These are phyloP conservation scores for Laodelphax striatellus DNA, from an alignment of 1,140 invertebrate species.

Conservation along the genomic window DNA sequence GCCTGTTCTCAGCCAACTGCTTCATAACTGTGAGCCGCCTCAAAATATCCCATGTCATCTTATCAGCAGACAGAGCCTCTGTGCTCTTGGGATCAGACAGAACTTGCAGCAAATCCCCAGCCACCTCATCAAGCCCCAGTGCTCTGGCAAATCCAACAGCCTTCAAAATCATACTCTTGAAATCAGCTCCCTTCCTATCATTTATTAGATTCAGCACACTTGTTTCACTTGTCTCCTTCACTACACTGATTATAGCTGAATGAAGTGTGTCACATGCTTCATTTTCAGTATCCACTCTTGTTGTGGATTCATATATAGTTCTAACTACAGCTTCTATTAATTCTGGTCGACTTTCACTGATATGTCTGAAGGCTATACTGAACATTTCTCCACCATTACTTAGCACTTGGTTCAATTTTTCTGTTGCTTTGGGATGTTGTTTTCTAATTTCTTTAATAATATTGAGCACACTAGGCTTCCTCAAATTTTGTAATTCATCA, in stretches of 20 bases:
- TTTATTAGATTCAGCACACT: constrained; percentile 40
- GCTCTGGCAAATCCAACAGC: constrained; percentile 57
- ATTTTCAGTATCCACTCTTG: constrained; percentile 42
- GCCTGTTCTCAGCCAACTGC: constrained; percentile 53
- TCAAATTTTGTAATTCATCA: constrained; percentile 22
- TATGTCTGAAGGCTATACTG: constrained; percentile 43
- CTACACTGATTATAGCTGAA: constrained; percentile 45
- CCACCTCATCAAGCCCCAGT: constrained; percentile 50
- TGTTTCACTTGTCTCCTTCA: constrained; percentile 44
- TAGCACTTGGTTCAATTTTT: constrained; percentile 43
- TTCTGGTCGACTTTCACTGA: constrained; percentile 41
- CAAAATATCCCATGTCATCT: constrained; percentile 51
- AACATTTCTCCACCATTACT: constrained; percentile 43
- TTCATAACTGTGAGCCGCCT: constrained; percentile 57
- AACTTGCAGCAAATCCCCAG: constrained; percentile 41
- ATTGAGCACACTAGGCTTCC: constrained; percentile 41
- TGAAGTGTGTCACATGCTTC: constrained; percentile 47
- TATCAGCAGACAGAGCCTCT: constrained; percentile 42
- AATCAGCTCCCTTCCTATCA: constrained; percentile 35
- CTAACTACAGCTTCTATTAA: constrained; percentile 39
- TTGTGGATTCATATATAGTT: constrained; percentile 42
- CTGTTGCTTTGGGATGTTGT: constrained; percentile 37
- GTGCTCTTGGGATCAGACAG: constrained; percentile 46
- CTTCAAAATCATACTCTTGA: constrained; percentile 46
- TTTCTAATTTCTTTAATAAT: constrained; percentile 46